Percentiles rank a stretch among this genome's conserved stretches.
Conservation (phyloP, 2,113 vertebrate genomes). For the Sterna hirundo region DNA sequence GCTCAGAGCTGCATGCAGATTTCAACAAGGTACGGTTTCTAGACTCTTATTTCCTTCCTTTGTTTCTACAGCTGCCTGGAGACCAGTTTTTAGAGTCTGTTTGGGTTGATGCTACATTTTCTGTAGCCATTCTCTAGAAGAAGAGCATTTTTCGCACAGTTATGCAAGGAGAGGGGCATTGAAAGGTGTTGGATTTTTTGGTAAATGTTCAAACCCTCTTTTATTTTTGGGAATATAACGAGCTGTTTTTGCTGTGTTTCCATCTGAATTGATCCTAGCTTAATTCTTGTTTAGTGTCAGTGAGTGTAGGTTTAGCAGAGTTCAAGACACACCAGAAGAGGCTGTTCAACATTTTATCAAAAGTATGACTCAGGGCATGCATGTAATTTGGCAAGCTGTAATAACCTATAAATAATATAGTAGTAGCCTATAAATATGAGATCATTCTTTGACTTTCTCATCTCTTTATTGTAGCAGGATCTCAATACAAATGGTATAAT, state of each 20-base stretch:
- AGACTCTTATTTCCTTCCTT: neutral
- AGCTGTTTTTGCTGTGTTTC: neutral
- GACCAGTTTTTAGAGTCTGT: neutral
- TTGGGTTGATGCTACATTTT: neutral
- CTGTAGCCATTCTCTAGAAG: neutral
- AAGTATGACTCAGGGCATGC: neutral
- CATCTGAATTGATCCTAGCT: neutral
- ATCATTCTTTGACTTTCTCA: neutral
- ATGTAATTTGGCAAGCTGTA: neutral
- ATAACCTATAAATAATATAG: neutral
- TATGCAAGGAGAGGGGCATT: neutral
- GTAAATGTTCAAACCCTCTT: neutral
- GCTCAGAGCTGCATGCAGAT: neutral
- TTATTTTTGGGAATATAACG: neutral
- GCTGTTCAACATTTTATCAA: neutral
- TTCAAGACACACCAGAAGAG: neutral
- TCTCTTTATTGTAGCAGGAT: neutral
- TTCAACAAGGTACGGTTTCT: neutral
- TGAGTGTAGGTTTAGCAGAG: neutral
- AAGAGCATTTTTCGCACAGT: neutral
- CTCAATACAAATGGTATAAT: neutral
- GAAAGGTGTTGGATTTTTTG: neutral
- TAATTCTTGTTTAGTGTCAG: neutral
- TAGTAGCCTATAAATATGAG: neutral
- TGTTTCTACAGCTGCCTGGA: neutral